phyloP scores from a whole-genome alignment of 2,888 invertebrate genomes.

The Mythimna loreyi region DNA sequence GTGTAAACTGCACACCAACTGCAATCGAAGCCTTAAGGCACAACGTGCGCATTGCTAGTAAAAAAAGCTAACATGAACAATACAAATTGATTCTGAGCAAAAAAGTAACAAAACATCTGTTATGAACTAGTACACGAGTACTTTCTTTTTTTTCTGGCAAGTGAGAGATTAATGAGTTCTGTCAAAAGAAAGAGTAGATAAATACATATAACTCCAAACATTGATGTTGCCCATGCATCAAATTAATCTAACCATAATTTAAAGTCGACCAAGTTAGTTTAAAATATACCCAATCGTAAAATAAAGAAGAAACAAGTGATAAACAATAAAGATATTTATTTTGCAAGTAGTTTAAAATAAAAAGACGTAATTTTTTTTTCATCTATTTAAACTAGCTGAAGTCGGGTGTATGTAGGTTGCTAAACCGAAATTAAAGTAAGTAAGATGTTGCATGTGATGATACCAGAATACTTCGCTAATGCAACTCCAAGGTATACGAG shows the following conservation, averaged over 20 bases:
- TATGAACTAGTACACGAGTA: not conserved
- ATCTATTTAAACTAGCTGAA: too few species aligned
- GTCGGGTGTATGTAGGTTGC: too few species aligned
- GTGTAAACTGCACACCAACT: too few species aligned
- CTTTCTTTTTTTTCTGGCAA: conserved; percentile 28
- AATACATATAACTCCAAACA: not conserved
- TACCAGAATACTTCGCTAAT: too few species aligned
- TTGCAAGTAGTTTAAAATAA: too few species aligned
- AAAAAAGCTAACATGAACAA: conserved; percentile 13
- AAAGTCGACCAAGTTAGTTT: not conserved
- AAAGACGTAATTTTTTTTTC: too few species aligned
- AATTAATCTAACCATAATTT: conserved; percentile 15
- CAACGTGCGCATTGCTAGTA: not conserved
- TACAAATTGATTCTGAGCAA: conserved; percentile 13
- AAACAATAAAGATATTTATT: too few species aligned
- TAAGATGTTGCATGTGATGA: conserved; percentile 8
- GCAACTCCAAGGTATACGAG: too few species aligned
- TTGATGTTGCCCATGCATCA: not conserved
- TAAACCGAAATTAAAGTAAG: conserved; percentile 36
- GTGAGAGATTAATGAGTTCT: not conserved
- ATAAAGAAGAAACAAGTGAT: conserved; percentile 18
- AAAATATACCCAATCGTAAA: conserved; percentile 24
- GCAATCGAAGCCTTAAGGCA: too few species aligned
- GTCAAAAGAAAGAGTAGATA: not conserved
- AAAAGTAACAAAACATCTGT: not conserved